Conservation (phyloP, 2,113 vertebrate genomes). For the Gasterosteus aculeatus region DNA sequence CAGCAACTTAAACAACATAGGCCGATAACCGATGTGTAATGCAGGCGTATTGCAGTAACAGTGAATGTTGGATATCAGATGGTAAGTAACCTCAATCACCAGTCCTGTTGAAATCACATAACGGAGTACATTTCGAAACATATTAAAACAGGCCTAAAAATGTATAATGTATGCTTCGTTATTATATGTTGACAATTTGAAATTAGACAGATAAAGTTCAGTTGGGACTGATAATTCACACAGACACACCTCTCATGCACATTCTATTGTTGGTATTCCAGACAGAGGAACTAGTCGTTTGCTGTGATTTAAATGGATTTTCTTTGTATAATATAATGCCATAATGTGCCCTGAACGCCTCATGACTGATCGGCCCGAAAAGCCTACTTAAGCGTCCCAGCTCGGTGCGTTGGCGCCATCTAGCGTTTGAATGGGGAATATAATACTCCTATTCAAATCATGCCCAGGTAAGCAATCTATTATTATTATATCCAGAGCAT, state of each 20-base stretch:
- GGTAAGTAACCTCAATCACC: neutral
- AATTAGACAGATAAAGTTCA: neutral
- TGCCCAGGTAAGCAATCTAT: neutral
- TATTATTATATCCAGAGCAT: neutral
- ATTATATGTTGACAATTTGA: too few species aligned
- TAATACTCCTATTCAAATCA: neutral
- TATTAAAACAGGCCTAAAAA: neutral
- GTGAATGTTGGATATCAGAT: neutral
- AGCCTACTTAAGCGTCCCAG: fast-evolving
- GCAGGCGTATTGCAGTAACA: neutral
- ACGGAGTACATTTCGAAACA: neutral
- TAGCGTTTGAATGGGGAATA: conserved; percentile 8
- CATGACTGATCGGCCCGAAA: neutral
- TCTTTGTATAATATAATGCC: neutral
- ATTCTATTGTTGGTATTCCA: neutral
- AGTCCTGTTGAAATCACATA: neutral
- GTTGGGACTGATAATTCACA: neutral
- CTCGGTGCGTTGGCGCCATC: conserved; percentile 56
- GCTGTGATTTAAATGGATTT: neutral
- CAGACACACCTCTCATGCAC: neutral
- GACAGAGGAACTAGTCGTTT: neutral
- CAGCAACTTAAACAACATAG: conserved; percentile 2
- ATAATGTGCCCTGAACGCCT: neutral
- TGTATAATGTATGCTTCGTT: neutral
- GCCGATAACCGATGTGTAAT: conserved; percentile 8